A percentile compares a stretch with the other conserved stretches of the same genome.
Evolutionary conservation across 1,140 invertebrate species (phyloP).

Genomic region (Apis florea): DNA sequence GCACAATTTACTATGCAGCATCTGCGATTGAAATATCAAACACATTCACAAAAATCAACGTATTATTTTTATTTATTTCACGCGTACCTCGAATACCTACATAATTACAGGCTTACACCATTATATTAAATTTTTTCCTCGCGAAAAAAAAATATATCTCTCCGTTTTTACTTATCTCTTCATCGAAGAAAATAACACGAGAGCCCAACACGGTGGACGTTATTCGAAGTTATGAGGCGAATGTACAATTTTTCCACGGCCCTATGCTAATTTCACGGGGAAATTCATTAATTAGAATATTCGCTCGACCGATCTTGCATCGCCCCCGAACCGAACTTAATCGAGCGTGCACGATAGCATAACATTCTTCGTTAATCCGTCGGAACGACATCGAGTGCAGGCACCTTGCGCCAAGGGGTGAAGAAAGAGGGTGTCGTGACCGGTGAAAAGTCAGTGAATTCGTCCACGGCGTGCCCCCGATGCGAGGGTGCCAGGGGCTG

Average conservation of each 20-base stretch:
- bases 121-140: too few species aligned
- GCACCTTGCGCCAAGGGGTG: conserved; percentile 70
- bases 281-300: neutral
- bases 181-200: too few species aligned
- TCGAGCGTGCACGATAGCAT: conserved; percentile 13
- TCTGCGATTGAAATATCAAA: too few species aligned
- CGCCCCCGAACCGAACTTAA: neutral
- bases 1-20: too few species aligned
- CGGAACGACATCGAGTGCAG: conserved; percentile 31
- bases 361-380: conserved; percentile 34
- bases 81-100: too few species aligned
- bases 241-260: neutral
- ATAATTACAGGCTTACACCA: too few species aligned
- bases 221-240: neutral
- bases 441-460: conserved; percentile 72
- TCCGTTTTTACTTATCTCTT: too few species aligned
- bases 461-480: conserved; percentile 63
- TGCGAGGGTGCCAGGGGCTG: conserved; percentile 72
- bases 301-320: neutral
- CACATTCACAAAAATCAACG: too few species aligned
- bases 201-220: too few species aligned
- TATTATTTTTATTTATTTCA: too few species aligned
- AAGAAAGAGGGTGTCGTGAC: conserved; percentile 58
- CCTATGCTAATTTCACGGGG: too few species aligned
- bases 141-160: too few species aligned